These are phyloP conservation scores for Pluvianellus socialis DNA, from an alignment of 2,113 vertebrate species.

Conservation along the genomic window DNA sequence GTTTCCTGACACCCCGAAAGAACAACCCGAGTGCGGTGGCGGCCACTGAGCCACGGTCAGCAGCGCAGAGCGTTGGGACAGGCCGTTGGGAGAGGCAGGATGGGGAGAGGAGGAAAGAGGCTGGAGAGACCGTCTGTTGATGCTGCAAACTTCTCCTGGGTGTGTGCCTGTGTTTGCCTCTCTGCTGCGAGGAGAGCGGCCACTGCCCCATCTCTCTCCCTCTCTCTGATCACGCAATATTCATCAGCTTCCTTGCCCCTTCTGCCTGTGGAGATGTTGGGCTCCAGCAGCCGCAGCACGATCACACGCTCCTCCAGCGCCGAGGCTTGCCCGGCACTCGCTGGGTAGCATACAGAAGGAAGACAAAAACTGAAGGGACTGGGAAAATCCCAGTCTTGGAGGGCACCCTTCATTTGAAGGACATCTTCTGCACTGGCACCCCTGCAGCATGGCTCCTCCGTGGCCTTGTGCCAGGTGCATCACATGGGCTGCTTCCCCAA, in stretches of 20 bases:
- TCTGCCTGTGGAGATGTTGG: neutral
- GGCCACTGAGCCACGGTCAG: accelerated
- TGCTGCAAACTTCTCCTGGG: neutral
- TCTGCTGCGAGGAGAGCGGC: neutral
- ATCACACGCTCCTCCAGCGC: neutral
- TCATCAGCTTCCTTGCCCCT: neutral
- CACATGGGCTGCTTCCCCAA: neutral
- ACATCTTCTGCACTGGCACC: neutral
- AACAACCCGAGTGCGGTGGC: neutral
- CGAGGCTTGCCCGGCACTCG: neutral
- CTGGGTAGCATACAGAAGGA: neutral
- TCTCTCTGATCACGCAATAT: conserved; percentile 8
- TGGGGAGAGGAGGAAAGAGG: neutral
- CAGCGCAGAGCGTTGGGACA: neutral
- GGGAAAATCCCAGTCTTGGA: conserved; percentile 22
- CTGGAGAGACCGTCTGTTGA: neutral
- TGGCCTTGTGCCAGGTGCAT: neutral
- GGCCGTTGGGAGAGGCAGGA: neutral
- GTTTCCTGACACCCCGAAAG: neutral
- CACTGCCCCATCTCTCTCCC: neutral
- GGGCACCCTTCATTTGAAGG: neutral
- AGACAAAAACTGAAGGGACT: conserved; percentile 2
- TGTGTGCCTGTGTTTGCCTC: neutral
- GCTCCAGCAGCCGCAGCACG: neutral
- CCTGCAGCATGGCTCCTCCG: neutral